These are phyloP conservation scores for Coleophora deauratella DNA, from an alignment of 2,888 invertebrate genomes.

Conservation along the genomic window DNA sequence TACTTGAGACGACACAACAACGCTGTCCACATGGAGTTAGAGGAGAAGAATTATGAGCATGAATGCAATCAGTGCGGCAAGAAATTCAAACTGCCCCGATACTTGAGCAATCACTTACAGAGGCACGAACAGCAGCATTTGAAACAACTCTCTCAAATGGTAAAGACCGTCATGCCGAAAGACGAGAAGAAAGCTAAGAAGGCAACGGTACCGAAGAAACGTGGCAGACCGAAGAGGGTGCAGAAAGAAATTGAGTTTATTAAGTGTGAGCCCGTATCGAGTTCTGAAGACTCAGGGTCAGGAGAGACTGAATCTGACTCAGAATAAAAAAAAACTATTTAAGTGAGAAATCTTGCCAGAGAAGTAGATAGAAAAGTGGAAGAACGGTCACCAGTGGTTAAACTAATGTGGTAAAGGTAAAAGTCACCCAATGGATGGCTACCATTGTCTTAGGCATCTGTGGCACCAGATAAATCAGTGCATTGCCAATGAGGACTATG, in stretches of 20 bases:
- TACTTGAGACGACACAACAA: slow-evolving; percentile 53
- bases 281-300: slow-evolving; percentile 37
- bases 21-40: slow-evolving; percentile 52
- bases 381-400: too few species aligned
- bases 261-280: slow-evolving; percentile 60
- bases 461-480: too few species aligned
- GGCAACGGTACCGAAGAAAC: slow-evolving; percentile 19
- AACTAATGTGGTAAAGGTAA: too few species aligned
- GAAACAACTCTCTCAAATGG: slow-evolving; percentile 59
- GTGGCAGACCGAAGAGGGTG: slow-evolving; percentile 31
- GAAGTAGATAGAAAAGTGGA: too few species aligned
- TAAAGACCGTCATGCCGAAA: slow-evolving; percentile 55
- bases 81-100: slow-evolving; percentile 59
- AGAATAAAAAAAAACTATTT: background rate
- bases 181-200: slow-evolving; percentile 21
- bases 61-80: slow-evolving; percentile 59
- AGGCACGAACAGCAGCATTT: slow-evolving; percentile 63
- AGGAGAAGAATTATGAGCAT: slow-evolving; percentile 52
- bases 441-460: too few species aligned
- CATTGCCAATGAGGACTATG: too few species aligned
- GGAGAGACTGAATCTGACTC: slow-evolving; percentile 32
- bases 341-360: background rate
- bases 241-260: slow-evolving; percentile 59
- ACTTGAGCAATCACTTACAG: slow-evolving; percentile 55
- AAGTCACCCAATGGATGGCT: too few species aligned